Base-by-base conservation (phyloP, 2,113 vertebrate genomes). In the Nibea coibor region DNA sequence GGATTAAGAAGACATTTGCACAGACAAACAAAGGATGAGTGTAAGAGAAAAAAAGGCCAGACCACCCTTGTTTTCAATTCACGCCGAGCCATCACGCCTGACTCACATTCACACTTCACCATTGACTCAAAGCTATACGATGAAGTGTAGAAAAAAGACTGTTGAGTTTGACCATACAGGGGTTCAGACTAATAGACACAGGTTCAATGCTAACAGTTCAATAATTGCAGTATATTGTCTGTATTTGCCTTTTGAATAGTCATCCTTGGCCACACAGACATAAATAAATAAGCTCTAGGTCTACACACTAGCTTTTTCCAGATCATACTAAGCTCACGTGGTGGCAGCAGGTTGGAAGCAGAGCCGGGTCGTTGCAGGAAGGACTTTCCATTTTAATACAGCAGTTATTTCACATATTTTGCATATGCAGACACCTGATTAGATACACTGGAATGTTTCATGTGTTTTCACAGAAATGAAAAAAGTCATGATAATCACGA, bases 41-140 rank as follows among this genome's bases (percentile, higher is more conserved):
- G 19, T 16, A 78, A 64, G 67, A 64, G 54, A 74, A 65, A 78
- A 26, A 39, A 82, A 64, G 70, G 24, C 64, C 45, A 39, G 89
- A 90, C 90, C 92, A 91, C 92, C 91, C 83, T 74, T 28, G 84
- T 61, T 70, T 80, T 80, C 31, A 78, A 39, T 72, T 83, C 70
- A 80, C 48, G 70, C 81, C 77, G 87, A 87, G 79, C 79, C 87
- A 67, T 87, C 83, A 84, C 70, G 80, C 53, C 63, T 87, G 86
- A 86, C 86, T 89, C 69, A 85, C 82, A 78, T 80, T 83, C 67
- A 85, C 59, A 78, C 73, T 84, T 72, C 39, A 22, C 53, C 45
- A 17, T 35, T 67, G 20, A 17, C 59, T 53, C 57, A 56, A 63
- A 65, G 75, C 67, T 11, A 22, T 31, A 59, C 2, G 4, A 59